phyloP scores from a whole-genome alignment of 64 coral and sea anemone genomes.

The Actinia equina region DNA sequence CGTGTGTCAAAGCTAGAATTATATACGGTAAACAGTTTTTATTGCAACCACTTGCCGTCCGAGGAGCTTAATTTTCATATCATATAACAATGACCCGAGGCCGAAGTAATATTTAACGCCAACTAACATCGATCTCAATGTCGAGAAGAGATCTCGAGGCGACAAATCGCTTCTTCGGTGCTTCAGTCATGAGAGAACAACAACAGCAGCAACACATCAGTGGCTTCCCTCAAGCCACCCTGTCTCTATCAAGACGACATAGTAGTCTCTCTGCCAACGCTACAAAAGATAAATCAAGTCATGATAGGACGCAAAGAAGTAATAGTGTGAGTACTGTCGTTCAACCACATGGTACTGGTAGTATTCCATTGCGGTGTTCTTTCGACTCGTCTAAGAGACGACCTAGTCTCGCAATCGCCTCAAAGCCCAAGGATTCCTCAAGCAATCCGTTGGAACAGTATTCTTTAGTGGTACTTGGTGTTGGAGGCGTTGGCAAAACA shows the following conservation, averaged over 20 bases:
- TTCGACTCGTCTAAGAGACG: conserved; percentile 14
- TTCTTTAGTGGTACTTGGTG: conserved; percentile 47
- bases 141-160: background rate
- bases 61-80: conserved; percentile 6
- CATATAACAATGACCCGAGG: background rate
- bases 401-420: conserved; percentile 29
- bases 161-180: background rate
- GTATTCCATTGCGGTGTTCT: background rate
- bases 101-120: background rate
- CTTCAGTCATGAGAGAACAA: conserved; percentile 2
- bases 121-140: background rate
- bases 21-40: background rate
- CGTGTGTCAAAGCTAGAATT: background rate
- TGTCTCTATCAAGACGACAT: background rate
- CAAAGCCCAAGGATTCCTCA: background rate
- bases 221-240: background rate
- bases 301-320: conserved; percentile 9
- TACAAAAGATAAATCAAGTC: background rate
- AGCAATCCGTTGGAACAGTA: conserved; percentile 23
- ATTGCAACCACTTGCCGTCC: background rate
- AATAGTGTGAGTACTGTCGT: conserved; percentile 24
- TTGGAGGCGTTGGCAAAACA: conserved; percentile 61
- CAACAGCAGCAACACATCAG: background rate
- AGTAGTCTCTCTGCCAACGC: background rate
- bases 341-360: conserved; percentile 17